Base-by-base conservation (phyloP, 1,140 invertebrate species). In the Achroia grisella region DNA sequence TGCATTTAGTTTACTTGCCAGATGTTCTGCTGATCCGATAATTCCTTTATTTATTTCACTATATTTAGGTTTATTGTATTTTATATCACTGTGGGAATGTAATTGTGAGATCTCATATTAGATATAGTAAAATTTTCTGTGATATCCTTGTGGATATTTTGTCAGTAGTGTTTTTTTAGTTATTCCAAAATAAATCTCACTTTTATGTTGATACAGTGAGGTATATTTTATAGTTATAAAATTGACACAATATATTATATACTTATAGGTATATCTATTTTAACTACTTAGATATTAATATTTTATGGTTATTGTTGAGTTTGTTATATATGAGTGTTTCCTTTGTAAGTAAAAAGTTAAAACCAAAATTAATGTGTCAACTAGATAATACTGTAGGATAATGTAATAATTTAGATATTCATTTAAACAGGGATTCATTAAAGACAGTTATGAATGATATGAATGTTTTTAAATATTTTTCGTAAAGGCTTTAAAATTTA, bases 51-150 rank as follows among this genome's bases (percentile, higher is more conserved):
- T 23, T 23, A 23, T 6, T 23, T n/a, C n/a, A n/a, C n/a, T n/a
- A n/a, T n/a, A n/a, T n/a, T n/a, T n/a, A n/a, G n/a, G n/a, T n/a
- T n/a, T 51, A 41, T 60, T 56, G 42, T 69, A 64, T 46, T 56
- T 54, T 41, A 42, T 43, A 37, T 44, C 53, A 60, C 61, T 69
- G 63, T 76, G 49, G 60, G 44, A 83, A 80, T 79, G 62, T 78
- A 77, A 78, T 61, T 61, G 74, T 83, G 76, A 79, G 74, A 71
- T 83, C 69, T 73, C 64, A 68, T 56, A 37, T 62, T 67, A 70
- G 63, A 49, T 58, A 64, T 71, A 76, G 58, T 58, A 34, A 52
- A 63, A 52, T 47, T 44, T 58, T 66, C 65, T 75, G 66, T 82
- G 73, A 77, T 79, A 61, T 71, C 63, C 57, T 42, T 60, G 51